Evolutionary conservation across 1,140 invertebrate genomes (phyloP), one percentile per base, ranked within the genome.

Genomic region (Galleria mellonella): DNA sequence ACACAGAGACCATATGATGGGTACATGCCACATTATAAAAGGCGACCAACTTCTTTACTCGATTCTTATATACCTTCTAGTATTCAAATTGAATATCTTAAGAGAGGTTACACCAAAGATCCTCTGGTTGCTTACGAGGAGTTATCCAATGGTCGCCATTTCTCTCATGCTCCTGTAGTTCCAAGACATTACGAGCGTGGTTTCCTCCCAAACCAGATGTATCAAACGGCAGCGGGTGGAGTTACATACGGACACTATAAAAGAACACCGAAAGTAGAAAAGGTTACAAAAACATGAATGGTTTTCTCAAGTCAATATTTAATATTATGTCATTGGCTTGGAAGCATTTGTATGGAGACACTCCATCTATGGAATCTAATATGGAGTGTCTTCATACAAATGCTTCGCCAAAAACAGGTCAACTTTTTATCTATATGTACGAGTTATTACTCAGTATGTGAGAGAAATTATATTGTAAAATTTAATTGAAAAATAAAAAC

Each of bases 191-290:
- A 71, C 38, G 84, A 87, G 58, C 51, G 75, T 51, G 86, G 84
- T 3, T 87, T 87, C 42, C 51, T 85, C 2, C 86, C 86, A 5
- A 87, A 87, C 50, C 83, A 87, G 50, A 81, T 87, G 73, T 87
- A 78, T 32, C 74, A 83, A 9, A 87, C 83, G 0, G 72, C 70
- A 0, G 60, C 55, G 0, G 72, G 86, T 13, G 67, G 82, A 7
- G 58, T 82, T 4, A 75, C 75, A 4, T 86, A 48, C 51, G 83
- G 76, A 1, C 81, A 86, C 36, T 76, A 76, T 47, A 86, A 84
- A 62, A 67, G 79, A 55, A 53, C 72, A 47, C 62, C 76, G 12
- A 83, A 77, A 65, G 11, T 58, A 29, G 68, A 75, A 17, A 73
- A 74, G 10, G 27, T 27, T 14, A 33, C 29, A 17, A 15, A 13